Evolutionary conservation across 2,888 invertebrate genomes (phyloP).

Genomic region (Colletes collaris): DNA sequence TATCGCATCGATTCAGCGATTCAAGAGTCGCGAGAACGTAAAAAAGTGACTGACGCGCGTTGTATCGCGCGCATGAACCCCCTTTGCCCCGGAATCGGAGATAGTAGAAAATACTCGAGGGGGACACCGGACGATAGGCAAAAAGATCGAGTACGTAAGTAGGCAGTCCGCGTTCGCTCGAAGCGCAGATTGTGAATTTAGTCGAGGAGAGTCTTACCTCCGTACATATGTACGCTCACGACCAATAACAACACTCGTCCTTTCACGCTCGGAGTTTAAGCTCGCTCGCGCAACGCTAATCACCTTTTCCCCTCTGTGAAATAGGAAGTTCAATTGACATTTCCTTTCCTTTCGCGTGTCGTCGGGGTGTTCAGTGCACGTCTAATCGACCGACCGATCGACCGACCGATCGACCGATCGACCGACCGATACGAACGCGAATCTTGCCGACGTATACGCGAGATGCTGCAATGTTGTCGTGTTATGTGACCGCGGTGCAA

Average conservation of each 20-base stretch:
- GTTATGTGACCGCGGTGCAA: slow-evolving; percentile 75
- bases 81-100: slow-evolving; percentile 13
- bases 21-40: too few relatives aligned
- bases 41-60: too few relatives aligned
- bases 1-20: neutral
- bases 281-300: slow-evolving; percentile 63
- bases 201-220: slow-evolving; percentile 51
- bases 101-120: slow-evolving; percentile 21
- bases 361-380: neutral
- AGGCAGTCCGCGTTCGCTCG: neutral
- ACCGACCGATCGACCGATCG: neutral
- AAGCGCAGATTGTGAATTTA: slow-evolving; percentile 32
- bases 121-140: slow-evolving; percentile 39
- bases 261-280: slow-evolving; percentile 73
- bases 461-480: slow-evolving; percentile 69
- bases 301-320: slow-evolving; percentile 36
- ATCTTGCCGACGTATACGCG: too few relatives aligned
- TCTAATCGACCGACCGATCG: neutral
- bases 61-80: slow-evolving; percentile 3
- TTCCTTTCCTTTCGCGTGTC: too few relatives aligned
- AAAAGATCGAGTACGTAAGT: slow-evolving; percentile 45
- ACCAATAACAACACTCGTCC: slow-evolving; percentile 64
- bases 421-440: neutral
- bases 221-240: neutral
- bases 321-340: neutral